Evolutionary conservation across 2,797 vertebrate species (phyloP), one percentile per base, ranked within the genome.

Genomic region (Scyliorhinus canicula): DNA sequence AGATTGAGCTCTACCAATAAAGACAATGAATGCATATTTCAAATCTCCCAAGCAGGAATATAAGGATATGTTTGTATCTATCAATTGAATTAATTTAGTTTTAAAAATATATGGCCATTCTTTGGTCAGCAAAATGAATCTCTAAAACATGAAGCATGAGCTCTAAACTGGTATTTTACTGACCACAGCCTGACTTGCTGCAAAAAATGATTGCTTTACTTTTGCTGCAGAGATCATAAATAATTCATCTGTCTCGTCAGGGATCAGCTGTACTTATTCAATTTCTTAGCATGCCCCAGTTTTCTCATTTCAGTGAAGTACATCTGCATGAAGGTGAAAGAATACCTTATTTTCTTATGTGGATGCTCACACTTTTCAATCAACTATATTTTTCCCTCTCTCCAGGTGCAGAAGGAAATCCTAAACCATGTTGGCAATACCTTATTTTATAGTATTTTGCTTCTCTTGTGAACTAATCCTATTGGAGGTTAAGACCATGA

Each of bases 171-270:
- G 19, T 90, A 40, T 88, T 31, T 57, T 88, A n/a, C 31, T 19
- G 14, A 88, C 12, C 40, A 19, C 40, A 44, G 5, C 4, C 88
- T 65, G 88, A 9, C 57, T 91, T 6, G 57, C 60, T 63, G n/a
- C 88, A 26, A 50, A 52, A 74, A 74, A 50, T 7, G 28, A 52
- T 94, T 94, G 26, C 65, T 94, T 28, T 94, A 14, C 8, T 52
- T 71, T 71, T 94, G 67, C 67, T 93, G 65, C 24, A 71, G 93
- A 71, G 67, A 35, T 52, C 93, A 94, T 94, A 74, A 94, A 94
- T 69, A 94, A 94, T 94, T 94, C 67, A 94, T 52, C 47, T 69
- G 93, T 94, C 67, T 52, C 35, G 67, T 50, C 47, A 71, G 52
- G 67, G 93, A 94, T 94, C 93, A 94, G 40, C n/a, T 24, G 5